Percentiles rank a stretch among this genome's conserved stretches.
Evolutionary conservation across 2,797 vertebrate species (phyloP).

Genomic region (Hippoglossus hippoglossus): DNA sequence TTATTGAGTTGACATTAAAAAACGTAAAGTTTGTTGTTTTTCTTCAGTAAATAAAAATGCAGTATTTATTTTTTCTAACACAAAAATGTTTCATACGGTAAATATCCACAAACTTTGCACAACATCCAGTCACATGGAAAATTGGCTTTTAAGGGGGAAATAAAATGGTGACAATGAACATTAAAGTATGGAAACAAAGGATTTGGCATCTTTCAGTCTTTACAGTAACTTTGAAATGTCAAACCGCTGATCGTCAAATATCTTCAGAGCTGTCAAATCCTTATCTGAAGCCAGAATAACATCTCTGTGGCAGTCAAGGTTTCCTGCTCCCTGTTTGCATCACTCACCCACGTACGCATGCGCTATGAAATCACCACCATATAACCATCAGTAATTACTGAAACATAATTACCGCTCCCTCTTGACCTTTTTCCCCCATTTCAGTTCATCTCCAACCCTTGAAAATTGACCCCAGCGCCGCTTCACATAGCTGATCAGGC

Average conservation of each 20-base stretch:
- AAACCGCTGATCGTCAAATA: not conserved
- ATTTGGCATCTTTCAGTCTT: not conserved
- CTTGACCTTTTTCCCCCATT: constrained; percentile 9
- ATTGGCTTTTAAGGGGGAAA: too few relatives aligned
- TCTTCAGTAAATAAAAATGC: too few relatives aligned
- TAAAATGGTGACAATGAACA: too few relatives aligned
- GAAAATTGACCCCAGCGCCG: constrained; percentile 45
- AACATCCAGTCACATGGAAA: too few relatives aligned
- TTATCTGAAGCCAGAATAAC: not conserved
- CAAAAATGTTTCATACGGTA: too few relatives aligned
- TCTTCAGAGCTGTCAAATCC: not conserved
- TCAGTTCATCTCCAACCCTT: constrained; percentile 29
- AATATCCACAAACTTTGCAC: too few relatives aligned
- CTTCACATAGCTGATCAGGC: constrained; percentile 66
- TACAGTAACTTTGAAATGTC: not conserved
- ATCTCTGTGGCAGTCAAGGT: not conserved
- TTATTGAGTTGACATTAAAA: too few relatives aligned
- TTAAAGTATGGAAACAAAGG: too few relatives aligned
- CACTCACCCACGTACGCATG: not conserved
- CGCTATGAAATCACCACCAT: not conserved
- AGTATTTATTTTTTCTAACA: too few relatives aligned
- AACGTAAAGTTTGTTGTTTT: too few relatives aligned
- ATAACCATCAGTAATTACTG: constrained; percentile 13
- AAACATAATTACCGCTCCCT: constrained; percentile 7
- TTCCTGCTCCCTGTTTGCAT: not conserved